Base-by-base conservation (phyloP, 2,113 vertebrate species). In the Podarcis cretensis region DNA sequence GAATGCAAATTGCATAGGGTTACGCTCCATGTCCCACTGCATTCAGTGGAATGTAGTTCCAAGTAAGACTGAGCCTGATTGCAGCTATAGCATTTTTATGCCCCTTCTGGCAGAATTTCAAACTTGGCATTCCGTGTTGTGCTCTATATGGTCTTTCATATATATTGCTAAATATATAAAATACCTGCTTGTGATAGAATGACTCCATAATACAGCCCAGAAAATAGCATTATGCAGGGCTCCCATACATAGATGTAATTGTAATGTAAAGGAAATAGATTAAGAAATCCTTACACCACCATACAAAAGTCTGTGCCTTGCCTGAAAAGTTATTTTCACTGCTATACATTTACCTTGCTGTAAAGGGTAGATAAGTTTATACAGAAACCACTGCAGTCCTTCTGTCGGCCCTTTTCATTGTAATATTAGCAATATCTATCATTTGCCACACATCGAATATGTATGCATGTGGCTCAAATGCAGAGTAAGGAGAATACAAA, bases 251-350 rank as follows among this genome's bases (percentile, higher is more conserved):
- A 14, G 16, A 14, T 63, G 48, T 9, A 63, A 63, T 14, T 63
- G 59, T 5, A 63, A 63, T 63, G 59, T 18, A 20, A 48, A 5
- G 69, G 5, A n/a, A 27, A 43, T 68, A 83, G 90, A 74, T 88
- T 73, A 71, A 94, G 82, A 77, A 74, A 10, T 74, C n/a, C 8
- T 78, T 85, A 32, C 74, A 66, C 71, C 78, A 18, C 13, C 23
- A 77, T 68, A 37, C 37, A 37, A 85, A 82, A 35, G 7, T 77
- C 94, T 85, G 87, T 9, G 86, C 37, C 87, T 75, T 73, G 59
- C 23, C n/a, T 30, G 14, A 59, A 93, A 95, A 89, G 54, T 80
- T 68, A 74, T 87, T 77, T 69, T 4, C 37, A 93, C 90, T 87
- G 35, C 87, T 75, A 88, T 73, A 90, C 85, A 66, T 0, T 7